phyloP scores from a whole-genome alignment of 2,113 vertebrate genomes.

The Ceyx melanurus region DNA sequence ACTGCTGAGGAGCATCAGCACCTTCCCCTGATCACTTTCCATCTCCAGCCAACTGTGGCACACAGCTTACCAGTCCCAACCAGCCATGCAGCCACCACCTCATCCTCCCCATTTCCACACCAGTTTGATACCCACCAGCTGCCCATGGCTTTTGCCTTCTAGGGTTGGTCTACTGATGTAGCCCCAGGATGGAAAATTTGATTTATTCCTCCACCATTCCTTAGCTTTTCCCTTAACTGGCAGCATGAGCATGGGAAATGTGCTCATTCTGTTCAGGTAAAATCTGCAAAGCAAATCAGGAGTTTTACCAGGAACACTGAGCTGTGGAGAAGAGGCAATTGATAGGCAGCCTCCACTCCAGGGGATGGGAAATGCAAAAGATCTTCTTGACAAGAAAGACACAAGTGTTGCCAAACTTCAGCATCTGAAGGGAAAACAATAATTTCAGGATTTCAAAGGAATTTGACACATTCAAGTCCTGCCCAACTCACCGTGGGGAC shows the following conservation, averaged over 20 bases:
- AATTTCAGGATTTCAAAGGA: not conserved
- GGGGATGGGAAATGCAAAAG: conserved; percentile 14
- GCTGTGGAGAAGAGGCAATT: not conserved
- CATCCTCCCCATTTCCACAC: not conserved
- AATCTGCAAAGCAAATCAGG: conserved; percentile 20
- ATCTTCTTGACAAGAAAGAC: conserved; percentile 26
- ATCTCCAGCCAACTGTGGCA: not conserved
- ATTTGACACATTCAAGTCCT: not conserved
- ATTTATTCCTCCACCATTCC: not conserved
- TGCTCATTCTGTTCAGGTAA: conserved; percentile 1
- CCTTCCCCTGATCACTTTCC: not conserved
- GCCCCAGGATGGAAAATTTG: not conserved
- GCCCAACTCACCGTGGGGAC: accelerated
- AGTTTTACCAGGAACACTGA: conserved; percentile 14
- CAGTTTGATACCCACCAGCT: not conserved
- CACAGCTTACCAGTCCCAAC: not conserved
- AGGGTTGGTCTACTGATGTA: not conserved
- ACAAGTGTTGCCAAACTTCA: not conserved
- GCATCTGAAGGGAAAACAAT: not conserved
- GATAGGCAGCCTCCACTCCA: conserved; percentile 52
- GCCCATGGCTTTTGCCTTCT: not conserved
- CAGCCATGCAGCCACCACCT: not conserved
- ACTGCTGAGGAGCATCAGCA: not conserved
- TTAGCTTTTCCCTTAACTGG: not conserved
- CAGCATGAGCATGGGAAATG: not conserved